Conservation (phyloP, 2,797 vertebrate genomes). For the Podargus strigoides region DNA sequence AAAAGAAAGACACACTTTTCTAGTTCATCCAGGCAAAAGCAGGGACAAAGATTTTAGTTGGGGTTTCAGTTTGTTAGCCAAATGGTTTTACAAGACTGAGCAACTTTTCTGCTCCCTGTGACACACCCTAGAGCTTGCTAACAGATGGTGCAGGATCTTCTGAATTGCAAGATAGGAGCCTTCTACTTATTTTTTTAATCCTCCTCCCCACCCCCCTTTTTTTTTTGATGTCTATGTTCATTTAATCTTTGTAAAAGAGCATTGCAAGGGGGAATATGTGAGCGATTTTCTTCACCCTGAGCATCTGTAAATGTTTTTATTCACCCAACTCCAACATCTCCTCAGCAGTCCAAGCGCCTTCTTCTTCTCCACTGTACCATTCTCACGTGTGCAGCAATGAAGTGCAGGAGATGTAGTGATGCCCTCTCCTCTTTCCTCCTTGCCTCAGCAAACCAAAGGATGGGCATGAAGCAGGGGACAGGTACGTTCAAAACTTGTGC, state of each 20-base stretch:
- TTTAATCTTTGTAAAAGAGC: background rate
- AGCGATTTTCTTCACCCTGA: background rate
- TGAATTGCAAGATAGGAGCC: background rate
- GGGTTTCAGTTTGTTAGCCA: background rate
- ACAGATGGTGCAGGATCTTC: background rate
- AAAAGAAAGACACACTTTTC: background rate
- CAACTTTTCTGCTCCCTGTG: background rate
- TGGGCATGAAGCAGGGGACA: background rate
- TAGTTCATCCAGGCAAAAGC: background rate
- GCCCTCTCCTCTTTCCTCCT: background rate
- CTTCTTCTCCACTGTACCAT: background rate
- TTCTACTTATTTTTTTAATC: background rate
- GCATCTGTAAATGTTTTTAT: background rate
- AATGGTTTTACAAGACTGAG: background rate
- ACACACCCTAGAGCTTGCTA: background rate
- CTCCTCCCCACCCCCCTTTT: rapidly evolving
- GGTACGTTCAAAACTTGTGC: background rate
- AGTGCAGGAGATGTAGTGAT: background rate
- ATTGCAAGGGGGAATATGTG: background rate
- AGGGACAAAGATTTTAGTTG: background rate
- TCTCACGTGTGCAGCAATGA: background rate
- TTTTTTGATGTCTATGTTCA: background rate
- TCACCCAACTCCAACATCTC: background rate
- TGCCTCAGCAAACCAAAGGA: background rate
- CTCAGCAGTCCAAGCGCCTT: background rate